Evolutionary conservation across 2,113 vertebrate species (phyloP), one percentile per base, ranked within the genome.

Genomic region (Sylvia atricapilla): DNA sequence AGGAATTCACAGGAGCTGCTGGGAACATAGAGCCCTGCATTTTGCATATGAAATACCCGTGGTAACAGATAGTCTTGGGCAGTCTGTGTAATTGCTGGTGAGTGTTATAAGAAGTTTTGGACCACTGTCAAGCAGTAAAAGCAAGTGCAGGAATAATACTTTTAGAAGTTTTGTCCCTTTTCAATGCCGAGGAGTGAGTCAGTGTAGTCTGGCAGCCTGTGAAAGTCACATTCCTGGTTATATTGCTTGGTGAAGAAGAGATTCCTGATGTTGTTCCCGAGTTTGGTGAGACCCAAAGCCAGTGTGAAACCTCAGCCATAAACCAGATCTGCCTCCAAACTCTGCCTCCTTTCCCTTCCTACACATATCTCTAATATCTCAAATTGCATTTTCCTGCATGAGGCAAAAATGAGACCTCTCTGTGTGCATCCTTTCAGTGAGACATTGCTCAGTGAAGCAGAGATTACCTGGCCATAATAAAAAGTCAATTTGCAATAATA

Each of bases 201-300:
- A 91, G 22, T 3, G 6, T 9, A 22, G 33, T 46, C 70, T 84
- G 70, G 75, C 87, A 91, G 46, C 19, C 74, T 49, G 47, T 80
- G 75, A 86, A 84, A 88, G 59, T 58, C 64, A 67, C 85, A 83
- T 96, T 93, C 94, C 55, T 86, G 30, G 24, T 90, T 91, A 80
- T 67, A 77, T 39, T 86, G 47, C 43, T 52, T 13, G 49, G 46
- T 74, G 59, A 91, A 24, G 43, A 89, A 70, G 58, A 91, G 59
- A 80, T 78, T 94, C 47, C 70, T 85, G 39, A 50, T 67, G 55
- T 52, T 27, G 46, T 80, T 84, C 75, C 23, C 0, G 1, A 90
- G 41, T 47, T 37, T 87, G 80, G n/a, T 89, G 63, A 77, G 35
- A 74, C 19, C 15, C 43, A 47, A 87, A 73, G 49, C 21, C 70